These are phyloP conservation scores for Sitta carolinensis DNA, from an alignment of 2,797 vertebrate genomes.

Conservation along the genomic window DNA sequence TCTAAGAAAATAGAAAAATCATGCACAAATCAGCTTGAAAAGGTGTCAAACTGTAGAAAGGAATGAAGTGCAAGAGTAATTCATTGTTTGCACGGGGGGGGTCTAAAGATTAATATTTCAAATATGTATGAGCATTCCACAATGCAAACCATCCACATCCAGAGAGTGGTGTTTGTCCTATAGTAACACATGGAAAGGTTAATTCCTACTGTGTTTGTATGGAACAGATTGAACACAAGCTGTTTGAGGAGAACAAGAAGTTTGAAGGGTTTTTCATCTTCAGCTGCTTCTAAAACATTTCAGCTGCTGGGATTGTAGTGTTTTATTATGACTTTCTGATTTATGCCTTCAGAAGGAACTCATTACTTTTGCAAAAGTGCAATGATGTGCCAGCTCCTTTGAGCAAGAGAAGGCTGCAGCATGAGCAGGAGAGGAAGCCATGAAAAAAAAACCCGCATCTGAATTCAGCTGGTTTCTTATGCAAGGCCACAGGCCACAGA, in stretches of 20 bases:
- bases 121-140: rapidly evolving
- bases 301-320: neutral
- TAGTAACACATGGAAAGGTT: neutral
- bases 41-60: neutral
- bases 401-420: neutral
- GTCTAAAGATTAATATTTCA: neutral
- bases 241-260: neutral
- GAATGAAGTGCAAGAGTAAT: neutral
- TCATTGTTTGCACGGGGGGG: neutral
- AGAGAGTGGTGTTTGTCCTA: neutral
- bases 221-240: neutral
- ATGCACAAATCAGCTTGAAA: neutral
- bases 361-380: neutral
- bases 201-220: neutral
- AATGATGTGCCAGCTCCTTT: neutral
- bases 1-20: neutral
- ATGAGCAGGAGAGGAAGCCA: neutral
- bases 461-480: neutral
- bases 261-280: neutral
- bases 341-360: neutral
- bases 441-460: neutral
- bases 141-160: neutral
- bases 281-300: neutral
- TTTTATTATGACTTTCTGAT: neutral
- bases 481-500: neutral